Conservation (phyloP, 2,888 invertebrate genomes). For the Tachina grossa region DNA sequence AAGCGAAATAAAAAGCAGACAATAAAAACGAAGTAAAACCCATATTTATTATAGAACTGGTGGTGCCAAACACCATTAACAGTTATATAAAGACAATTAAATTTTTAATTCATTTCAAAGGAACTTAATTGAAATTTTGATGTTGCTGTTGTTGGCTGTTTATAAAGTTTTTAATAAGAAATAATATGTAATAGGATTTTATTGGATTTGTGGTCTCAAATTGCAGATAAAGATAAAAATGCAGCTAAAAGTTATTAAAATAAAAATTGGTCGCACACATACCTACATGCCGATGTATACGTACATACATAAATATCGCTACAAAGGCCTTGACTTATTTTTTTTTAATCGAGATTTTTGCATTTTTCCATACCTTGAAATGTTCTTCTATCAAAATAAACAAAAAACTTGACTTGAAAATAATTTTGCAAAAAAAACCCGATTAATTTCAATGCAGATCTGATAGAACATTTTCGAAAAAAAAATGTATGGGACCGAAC, state of each 20-base stretch:
- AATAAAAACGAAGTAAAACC: background rate
- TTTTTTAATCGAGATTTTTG: too few relatives aligned
- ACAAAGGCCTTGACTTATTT: background rate
- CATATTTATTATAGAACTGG: background rate
- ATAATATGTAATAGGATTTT: background rate
- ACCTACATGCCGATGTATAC: background rate
- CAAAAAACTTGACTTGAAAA: background rate
- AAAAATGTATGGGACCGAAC: too few relatives aligned
- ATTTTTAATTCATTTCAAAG: background rate
- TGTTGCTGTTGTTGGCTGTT: background rate
- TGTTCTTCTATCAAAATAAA: background rate
- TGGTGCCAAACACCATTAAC: background rate
- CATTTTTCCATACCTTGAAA: too few relatives aligned
- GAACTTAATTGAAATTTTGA: slow-evolving; percentile 19
- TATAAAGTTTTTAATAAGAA: background rate
- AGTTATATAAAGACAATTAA: background rate
- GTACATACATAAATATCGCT: background rate
- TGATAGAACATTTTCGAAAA: too few relatives aligned
- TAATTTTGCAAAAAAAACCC: background rate
- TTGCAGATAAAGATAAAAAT: background rate
- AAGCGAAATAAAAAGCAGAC: background rate
- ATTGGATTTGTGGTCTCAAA: background rate
- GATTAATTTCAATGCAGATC: too few relatives aligned
- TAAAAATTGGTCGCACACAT: background rate
- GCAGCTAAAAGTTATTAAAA: background rate